Percentiles rank a stretch among this genome's conserved stretches.
Evolutionary conservation across 37 sponge, comb jelly and placozoan genomes (phyloP).

Genomic region (Oopsacas minuta): DNA sequence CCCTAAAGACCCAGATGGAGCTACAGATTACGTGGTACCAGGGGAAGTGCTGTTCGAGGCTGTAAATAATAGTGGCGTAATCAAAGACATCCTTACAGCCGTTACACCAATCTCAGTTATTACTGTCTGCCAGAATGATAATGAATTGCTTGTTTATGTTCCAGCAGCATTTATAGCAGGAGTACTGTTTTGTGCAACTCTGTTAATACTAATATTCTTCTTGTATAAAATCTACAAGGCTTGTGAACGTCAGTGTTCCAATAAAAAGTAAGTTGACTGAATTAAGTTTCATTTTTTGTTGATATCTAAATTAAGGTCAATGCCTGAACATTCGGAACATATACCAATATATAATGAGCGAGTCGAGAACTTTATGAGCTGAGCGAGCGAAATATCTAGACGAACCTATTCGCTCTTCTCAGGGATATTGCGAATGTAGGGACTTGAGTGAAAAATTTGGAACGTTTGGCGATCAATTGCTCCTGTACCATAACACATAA

Average conservation of each 20-base stretch:
- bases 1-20: background rate
- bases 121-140: background rate
- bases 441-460: too few relatives aligned
- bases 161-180: background rate
- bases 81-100: background rate
- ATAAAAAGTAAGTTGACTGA: background rate
- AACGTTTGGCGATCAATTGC: too few relatives aligned
- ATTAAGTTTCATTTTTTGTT: too few relatives aligned
- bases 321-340: too few relatives aligned
- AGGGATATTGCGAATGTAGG: too few relatives aligned
- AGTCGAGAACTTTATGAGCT: too few relatives aligned
- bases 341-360: too few relatives aligned
- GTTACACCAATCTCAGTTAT: background rate
- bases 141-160: background rate
- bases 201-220: background rate
- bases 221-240: background rate
- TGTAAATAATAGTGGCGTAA: background rate
- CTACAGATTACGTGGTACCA: slow-evolving; percentile 4
- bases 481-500: too few relatives aligned
- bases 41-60: background rate
- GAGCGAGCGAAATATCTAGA: too few relatives aligned
- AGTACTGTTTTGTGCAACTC: background rate
- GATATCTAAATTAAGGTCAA: too few relatives aligned
- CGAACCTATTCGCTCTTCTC: too few relatives aligned
- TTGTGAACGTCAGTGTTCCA: background rate